Conservation (phyloP, 1,140 invertebrate species). For the Odontomachus brunneus region DNA sequence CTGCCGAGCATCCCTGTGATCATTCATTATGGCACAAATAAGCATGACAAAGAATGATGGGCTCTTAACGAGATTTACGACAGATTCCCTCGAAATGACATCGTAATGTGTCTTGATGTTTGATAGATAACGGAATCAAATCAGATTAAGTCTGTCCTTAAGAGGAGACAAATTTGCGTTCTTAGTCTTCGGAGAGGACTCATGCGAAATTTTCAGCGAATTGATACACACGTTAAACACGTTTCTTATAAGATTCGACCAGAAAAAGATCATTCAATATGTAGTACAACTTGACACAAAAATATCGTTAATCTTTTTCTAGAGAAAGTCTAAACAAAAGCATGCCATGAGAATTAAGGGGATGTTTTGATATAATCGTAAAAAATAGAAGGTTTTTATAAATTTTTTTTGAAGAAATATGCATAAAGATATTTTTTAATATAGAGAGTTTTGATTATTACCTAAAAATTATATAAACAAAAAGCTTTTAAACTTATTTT, state of each 20-base stretch:
- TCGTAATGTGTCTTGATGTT: constrained; percentile 51
- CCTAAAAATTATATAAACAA: too few relatives aligned
- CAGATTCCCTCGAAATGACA: constrained; percentile 55
- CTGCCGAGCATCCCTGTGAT: neutral
- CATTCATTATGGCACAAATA: constrained; percentile 22
- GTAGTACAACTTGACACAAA: neutral
- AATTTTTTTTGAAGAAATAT: too few relatives aligned
- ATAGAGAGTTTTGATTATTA: too few relatives aligned
- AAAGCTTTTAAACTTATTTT: too few relatives aligned
- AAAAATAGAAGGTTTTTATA: too few relatives aligned
- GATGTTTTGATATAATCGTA: too few relatives aligned
- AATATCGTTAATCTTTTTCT: neutral
- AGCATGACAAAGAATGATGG: constrained; percentile 17
- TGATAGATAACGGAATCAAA: constrained; percentile 60
- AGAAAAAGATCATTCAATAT: neutral
- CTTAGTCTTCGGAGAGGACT: neutral
- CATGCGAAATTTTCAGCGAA: constrained; percentile 3
- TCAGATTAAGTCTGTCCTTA: constrained; percentile 32
- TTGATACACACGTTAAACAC: neutral
- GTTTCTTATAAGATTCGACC: neutral
- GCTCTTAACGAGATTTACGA: constrained; percentile 68
- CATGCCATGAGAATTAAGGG: neutral
- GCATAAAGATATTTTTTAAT: too few relatives aligned
- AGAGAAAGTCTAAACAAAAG: neutral
- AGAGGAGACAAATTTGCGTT: constrained; percentile 4